These are phyloP conservation scores for Callithrix jacchus DNA, from an alignment of 2,113 vertebrate genomes.

Conservation along the genomic window DNA sequence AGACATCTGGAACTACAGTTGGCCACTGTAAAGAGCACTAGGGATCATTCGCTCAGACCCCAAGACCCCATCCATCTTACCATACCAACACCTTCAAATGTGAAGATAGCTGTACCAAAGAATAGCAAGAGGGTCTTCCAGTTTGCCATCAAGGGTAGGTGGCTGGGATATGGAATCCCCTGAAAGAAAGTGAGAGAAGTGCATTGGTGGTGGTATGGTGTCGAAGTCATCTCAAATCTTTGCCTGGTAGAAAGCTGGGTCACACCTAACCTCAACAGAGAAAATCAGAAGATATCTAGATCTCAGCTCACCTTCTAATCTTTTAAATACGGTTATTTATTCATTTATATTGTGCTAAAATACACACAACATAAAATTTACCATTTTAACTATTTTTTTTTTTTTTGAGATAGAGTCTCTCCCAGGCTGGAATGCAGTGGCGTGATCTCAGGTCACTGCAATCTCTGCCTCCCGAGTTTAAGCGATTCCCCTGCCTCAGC, in stretches of 20 bases:
- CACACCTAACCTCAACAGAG: accelerated
- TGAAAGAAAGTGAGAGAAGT: constrained; percentile 67
- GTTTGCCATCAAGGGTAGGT: constrained; percentile 87
- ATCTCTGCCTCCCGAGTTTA: too few species aligned
- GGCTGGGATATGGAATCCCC: constrained; percentile 87
- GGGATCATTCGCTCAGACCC: accelerated
- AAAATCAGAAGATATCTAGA: background rate
- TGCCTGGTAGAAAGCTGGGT: background rate
- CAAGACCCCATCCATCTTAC: constrained; percentile 80
- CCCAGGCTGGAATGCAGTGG: too few species aligned
- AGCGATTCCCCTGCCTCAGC: too few species aligned
- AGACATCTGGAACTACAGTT: background rate
- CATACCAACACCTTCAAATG: constrained; percentile 96
- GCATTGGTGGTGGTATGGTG: background rate
- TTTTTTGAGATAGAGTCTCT: too few species aligned
- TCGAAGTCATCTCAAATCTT: accelerated
- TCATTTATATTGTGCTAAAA: background rate
- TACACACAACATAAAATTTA: background rate
- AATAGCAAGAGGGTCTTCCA: constrained; percentile 92
- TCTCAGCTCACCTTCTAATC: background rate
- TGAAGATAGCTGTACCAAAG: constrained; percentile 95
- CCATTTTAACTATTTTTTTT: background rate
- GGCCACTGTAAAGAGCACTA: background rate
- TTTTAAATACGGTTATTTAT: background rate
- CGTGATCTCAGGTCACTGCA: too few species aligned